Evolutionary conservation across 2,113 vertebrate genomes (phyloP), one percentile per base, ranked within the genome.

Genomic region (Spea multiplicata): DNA sequence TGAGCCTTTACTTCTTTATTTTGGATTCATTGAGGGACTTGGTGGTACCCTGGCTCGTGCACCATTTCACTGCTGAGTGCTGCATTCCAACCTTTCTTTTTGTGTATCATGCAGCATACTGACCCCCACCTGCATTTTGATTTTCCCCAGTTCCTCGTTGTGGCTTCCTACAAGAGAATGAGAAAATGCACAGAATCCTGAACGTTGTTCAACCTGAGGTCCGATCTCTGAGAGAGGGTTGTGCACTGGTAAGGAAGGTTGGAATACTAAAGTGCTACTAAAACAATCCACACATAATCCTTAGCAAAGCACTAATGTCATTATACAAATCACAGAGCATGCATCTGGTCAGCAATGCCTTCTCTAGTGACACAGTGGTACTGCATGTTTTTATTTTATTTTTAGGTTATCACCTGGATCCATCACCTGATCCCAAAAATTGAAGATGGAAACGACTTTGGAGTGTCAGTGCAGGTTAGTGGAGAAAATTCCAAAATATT

Each of bases 361-460:
- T 30, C 30, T 30, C 1, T 2, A 30, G 1, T 30, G 30, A 30
- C 30, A 30, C 30, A 30, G 30, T 30, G 30, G 30, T 30, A 30
- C 2, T 30, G 5, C 16, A 50, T 8, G 5, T 44, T 49, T 61
- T 49, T 73, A 5, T 74, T 55, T 30, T 57, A 3, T 7, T 66
- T 73, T 7, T 67, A 96, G 95, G 87, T 94, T 8, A 89, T 93
- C 57, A 91, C 90, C 68, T 96, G 95, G 95, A 95, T 97, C 83
- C 91, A 94, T 79, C 90, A 93, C 77, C 88, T 95, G 30, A 94
- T 96, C 81, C 95, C 95, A 4, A 95, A 93, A 86, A 96, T 97
- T 76, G 95, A 97, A 73, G 95, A 97, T 52, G 95, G 95, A 49
- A 97, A 97, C 79, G 95, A 97, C 87, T 97, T 97, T 69, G 95